A percentile compares a stretch with the other conserved stretches of the same genome.
Evolutionary conservation across 2,888 invertebrate species (phyloP).

Genomic region (Parnassius orleans): DNA sequence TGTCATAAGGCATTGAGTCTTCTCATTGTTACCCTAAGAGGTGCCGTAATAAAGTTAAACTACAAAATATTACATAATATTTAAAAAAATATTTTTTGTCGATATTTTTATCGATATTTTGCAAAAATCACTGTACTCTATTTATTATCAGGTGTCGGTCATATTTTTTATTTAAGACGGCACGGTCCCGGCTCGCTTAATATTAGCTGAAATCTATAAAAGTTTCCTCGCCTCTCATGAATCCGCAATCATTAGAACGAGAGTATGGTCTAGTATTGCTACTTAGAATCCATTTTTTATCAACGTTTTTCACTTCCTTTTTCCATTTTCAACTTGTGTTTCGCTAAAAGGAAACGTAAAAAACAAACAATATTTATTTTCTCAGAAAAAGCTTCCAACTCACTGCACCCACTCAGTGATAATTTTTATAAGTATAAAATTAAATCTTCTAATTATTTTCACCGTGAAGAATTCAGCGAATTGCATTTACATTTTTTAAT

Average conservation of each 20-base stretch:
- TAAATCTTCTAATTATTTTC: too few species aligned
- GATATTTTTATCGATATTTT: background rate
- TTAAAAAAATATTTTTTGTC: background rate
- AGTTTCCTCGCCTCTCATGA: conserved; percentile 21
- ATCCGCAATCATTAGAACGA: conserved; percentile 21
- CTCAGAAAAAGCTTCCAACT: too few species aligned
- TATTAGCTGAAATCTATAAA: conserved; percentile 26
- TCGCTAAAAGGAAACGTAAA: background rate
- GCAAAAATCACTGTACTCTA: conserved; percentile 5
- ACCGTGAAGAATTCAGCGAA: too few species aligned
- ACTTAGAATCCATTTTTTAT: conserved; percentile 2
- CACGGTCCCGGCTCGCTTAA: conserved; percentile 17
- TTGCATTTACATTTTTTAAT: too few species aligned
- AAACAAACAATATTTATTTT: too few species aligned
- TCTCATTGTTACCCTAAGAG: too few species aligned
- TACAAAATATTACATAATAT: too few species aligned
- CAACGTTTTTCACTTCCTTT: conserved; percentile 1
- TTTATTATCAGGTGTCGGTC: conserved; percentile 28
- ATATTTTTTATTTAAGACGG: conserved; percentile 27
- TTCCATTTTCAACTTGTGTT: conserved; percentile 4
- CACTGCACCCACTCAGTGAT: too few species aligned
- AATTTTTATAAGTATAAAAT: too few species aligned
- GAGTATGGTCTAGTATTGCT: background rate
- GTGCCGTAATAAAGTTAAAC: too few species aligned
- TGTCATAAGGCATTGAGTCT: too few species aligned